These are phyloP conservation scores for Spongilla lacustris DNA, from an alignment of 37 sponge, comb jelly and placozoan genomes.

Conservation along the genomic window DNA sequence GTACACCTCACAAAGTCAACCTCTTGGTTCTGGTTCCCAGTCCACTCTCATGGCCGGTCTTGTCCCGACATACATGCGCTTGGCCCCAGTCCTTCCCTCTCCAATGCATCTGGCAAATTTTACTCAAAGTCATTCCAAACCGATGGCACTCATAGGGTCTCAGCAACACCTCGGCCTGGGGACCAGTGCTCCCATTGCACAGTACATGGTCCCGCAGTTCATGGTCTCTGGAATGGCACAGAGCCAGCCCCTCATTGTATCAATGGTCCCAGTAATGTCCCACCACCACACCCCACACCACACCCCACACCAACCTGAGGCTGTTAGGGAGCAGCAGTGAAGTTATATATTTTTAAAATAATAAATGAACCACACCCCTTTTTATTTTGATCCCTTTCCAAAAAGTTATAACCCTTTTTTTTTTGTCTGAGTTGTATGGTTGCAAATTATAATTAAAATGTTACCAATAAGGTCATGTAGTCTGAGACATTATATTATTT, in stretches of 20 bases:
- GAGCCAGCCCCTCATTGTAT: not conserved
- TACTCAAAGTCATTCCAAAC: not conserved
- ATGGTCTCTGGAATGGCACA: not conserved
- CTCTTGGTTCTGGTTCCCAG: not conserved
- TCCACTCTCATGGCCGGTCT: not conserved
- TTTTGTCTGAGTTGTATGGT: not conserved
- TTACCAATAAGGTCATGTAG: too few relatives aligned
- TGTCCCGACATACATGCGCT: not conserved
- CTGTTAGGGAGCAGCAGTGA: not conserved
- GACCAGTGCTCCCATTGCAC: not conserved
- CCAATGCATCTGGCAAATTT: not conserved
- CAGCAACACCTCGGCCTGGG: not conserved
- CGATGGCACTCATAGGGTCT: not conserved
- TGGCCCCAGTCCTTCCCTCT: not conserved
- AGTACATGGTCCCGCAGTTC: not conserved
- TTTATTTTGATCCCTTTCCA: not conserved
- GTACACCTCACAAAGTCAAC: not conserved
- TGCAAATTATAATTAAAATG: not conserved
- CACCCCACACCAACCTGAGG: not conserved
- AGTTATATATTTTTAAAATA: not conserved
- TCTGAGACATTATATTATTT: too few relatives aligned
- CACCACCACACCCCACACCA: not conserved
- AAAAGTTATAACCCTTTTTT: not conserved
- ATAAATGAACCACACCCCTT: not conserved
- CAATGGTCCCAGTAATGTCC: not conserved